Evolutionary conservation across 1,140 invertebrate species (phyloP), one percentile per base, ranked within the genome.

Genomic region (Vanessa tameamea): DNA sequence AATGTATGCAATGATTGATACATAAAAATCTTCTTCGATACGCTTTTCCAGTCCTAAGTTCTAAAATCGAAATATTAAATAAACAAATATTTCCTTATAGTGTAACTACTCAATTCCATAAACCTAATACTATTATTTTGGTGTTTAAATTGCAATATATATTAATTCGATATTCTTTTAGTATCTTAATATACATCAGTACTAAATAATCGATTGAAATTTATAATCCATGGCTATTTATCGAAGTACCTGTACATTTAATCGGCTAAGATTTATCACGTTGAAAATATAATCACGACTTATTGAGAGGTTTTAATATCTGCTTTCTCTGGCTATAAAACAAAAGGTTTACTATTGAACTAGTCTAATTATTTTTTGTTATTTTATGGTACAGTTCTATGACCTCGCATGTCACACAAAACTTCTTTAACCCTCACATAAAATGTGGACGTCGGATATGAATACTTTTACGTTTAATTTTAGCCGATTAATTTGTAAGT

Each of bases 101-200:
- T 31, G 26, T 20, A 47, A 51, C 26, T 64, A 48, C 47, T 74
- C 67, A 75, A 70, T 75, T 70, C 68, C 67, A 66, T 23, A 57
- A 15, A 16, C 15, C 61, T 64, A 63, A 69, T 11, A 66, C 53
- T 63, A 67, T 50, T 23, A 8, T 20, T 31, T 37, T 61, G 57
- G 23, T 59, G 23, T 61, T 61, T n/a, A 14, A 15, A 37, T 37
- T 13, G 26, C 57, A 61, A 37, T 2, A n/a, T 37, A 61, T 61
- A 15, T 61, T 61, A 13, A 26, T 31, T 59, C 53, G 16, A 31
- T 31, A 20, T 9, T 55, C 15, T 20, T 57, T 57, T 23, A 12
- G 53, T 23, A 57, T 57, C 53, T 20, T 55, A 20, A 55, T 55
- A 57, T 23, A n/a, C n/a, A 57, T 23, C 11, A 57, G 20, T 57